Conservation (phyloP, 2,888 invertebrate species). For the Callyntrura sp. region DNA sequence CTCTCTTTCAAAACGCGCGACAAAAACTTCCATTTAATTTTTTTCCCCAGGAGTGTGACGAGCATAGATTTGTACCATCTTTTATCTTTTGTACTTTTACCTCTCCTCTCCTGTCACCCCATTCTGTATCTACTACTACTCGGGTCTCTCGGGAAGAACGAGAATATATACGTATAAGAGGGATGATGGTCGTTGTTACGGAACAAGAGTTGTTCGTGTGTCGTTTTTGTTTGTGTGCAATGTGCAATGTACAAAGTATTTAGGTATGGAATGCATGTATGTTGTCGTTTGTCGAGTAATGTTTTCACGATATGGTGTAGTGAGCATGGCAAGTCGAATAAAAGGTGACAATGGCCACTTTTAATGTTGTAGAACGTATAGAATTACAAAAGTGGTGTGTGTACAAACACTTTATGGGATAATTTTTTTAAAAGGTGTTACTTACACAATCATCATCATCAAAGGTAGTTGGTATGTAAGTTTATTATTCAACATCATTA, state of each 20-base stretch:
- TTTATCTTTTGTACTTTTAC: no score
- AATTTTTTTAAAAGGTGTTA: slow-evolving; percentile 32
- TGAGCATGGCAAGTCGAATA: neutral
- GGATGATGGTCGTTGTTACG: neutral
- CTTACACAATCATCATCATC: neutral
- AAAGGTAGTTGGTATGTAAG: no score
- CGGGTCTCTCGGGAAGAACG: no score
- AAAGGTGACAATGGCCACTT: slow-evolving; percentile 33
- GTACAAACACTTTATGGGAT: neutral
- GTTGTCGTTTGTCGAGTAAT: neutral
- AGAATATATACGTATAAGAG: no score
- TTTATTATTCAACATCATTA: no score
- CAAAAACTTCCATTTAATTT: no score
- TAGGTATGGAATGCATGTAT: neutral
- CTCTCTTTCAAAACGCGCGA: no score
- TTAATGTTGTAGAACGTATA: slow-evolving; percentile 13
- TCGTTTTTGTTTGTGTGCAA: neutral
- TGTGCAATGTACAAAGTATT: no score
- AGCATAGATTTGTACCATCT: no score
- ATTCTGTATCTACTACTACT: no score
- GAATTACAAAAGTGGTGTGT: slow-evolving; percentile 38
- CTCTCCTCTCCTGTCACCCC: no score
- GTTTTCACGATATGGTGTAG: neutral
- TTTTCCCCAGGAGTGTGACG: no score
- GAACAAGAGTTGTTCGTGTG: neutral